Evolutionary conservation across 64 coral and sea anemone genomes (phyloP), one percentile per base, ranked within the genome.

Genomic region (Montipora foliosa): DNA sequence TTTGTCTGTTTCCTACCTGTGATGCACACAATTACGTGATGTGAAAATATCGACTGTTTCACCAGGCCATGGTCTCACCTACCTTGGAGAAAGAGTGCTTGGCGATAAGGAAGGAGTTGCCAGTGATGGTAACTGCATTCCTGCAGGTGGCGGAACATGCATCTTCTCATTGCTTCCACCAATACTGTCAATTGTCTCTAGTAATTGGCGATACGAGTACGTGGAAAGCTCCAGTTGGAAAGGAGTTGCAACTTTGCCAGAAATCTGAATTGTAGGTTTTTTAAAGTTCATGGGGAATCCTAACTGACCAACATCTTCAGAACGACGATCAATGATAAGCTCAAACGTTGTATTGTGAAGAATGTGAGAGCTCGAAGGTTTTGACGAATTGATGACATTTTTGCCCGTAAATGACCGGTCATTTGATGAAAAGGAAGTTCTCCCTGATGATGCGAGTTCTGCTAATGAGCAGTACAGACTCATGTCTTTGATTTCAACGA

Each of bases 401-500:
- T 87, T 87, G 55, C 93, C 81, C 5, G 67, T 68, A 44, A 94
- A 83, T 69, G 95, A 91, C 52, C 91, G 92, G 1, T 88, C 62
- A 15, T 45, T 69, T 14, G 90, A 89, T 21, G 88, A 89, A 11
- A 80, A 83, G 44, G 88, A 97, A 7, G 87, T 19, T 17, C 67
- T 91, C 21, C 51, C 79, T 82, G 67, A 71, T 48, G 86, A 51
- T 21, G 84, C 29, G 8, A 47, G 58, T 1, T 89, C 90, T 4
- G 95, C 25, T 37, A 91, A 88, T 49, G 94, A 71, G 8, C 91
- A 98, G 84, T 85, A 94, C 72, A 98, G 74, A 78, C 97, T 98
- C 97, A 98, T 98, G 19, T 96, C 97, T 73, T 93, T 93, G 13
- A 98, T 96, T 74, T 98, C 97, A 55, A 94, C 88, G 67, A 94